Evolutionary conservation across 2,888 invertebrate species (phyloP).

Genomic region (Diplazon laetatorius): DNA sequence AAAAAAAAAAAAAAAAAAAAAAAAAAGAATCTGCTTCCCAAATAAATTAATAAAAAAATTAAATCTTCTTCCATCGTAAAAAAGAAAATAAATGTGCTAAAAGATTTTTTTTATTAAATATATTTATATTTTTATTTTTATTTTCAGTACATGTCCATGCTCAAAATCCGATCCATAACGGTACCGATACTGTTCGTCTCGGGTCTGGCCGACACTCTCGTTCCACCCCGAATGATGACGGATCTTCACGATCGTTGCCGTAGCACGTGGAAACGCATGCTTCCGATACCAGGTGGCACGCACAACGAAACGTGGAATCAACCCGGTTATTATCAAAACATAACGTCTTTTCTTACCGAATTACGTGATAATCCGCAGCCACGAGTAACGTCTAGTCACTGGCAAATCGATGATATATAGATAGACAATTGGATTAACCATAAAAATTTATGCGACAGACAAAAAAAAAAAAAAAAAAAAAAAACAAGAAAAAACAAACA

Average conservation of each 20-base stretch:
- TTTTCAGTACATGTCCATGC: conserved; percentile 88
- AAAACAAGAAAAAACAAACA: no score
- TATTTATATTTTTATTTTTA: conserved; percentile 46
- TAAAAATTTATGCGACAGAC: conserved; percentile 26
- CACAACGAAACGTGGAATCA: conserved; percentile 98
- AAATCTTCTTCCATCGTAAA: no score
- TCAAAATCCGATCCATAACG: conserved; percentile 89
- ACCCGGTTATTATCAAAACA: conserved; percentile 88
- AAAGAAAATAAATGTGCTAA: background rate
- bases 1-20: no score
- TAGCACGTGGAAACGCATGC: conserved; percentile 89
- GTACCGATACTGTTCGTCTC: conserved; percentile 94
- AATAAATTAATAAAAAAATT: no score
- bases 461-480: conserved; percentile 7
- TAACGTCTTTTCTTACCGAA: conserved; percentile 75
- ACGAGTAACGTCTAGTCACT: conserved; percentile 71
- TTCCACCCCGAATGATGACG: conserved; percentile 96
- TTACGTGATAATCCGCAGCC: conserved; percentile 77
- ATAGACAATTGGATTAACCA: conserved; percentile 34
- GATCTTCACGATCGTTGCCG: conserved; percentile 90
- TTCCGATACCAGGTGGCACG: conserved; percentile 91
- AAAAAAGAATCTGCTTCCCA: no score
- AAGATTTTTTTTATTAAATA: no score
- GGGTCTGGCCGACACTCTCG: conserved; percentile 92
- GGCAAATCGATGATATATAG: conserved; percentile 76